These are phyloP conservation scores for Triplophysa tibetana DNA, from an alignment of 2,113 vertebrate genomes.

Conservation along the genomic window DNA sequence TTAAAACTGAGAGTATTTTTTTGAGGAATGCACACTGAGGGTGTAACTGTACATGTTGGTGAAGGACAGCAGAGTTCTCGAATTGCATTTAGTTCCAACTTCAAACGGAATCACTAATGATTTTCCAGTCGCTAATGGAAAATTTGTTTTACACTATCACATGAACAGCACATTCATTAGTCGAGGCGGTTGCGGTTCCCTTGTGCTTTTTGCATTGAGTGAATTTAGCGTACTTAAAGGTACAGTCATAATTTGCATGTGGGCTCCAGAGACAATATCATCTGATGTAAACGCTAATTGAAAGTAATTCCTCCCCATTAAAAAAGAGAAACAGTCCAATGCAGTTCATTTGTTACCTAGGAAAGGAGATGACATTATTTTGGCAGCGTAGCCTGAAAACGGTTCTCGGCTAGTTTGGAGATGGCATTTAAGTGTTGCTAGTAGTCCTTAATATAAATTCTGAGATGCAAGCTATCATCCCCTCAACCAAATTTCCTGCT, in stretches of 20 bases:
- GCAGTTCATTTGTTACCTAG: background rate
- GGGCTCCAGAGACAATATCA: background rate
- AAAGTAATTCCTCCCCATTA: no score
- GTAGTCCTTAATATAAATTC: background rate
- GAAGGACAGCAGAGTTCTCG: background rate
- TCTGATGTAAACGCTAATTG: background rate
- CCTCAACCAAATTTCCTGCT: background rate
- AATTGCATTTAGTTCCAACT: constrained; percentile 28
- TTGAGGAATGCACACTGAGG: constrained; percentile 50
- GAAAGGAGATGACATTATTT: background rate
- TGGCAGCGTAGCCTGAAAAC: background rate
- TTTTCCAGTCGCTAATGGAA: constrained; percentile 54
- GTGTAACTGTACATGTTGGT: constrained; percentile 26
- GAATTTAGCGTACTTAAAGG: background rate
- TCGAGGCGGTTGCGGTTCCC: constrained; percentile 41
- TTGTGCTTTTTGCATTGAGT: background rate
- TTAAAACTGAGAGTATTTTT: constrained; percentile 54
- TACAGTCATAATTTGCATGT: background rate
- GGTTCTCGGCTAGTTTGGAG: background rate
- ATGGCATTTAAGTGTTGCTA: background rate
- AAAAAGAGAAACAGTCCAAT: background rate
- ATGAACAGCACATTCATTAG: constrained; percentile 60
- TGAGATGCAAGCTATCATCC: background rate
- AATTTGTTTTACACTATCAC: constrained; percentile 33
- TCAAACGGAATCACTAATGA: constrained; percentile 46